These are phyloP conservation scores for Pelodytes ibericus DNA, from an alignment of 2,797 vertebrate genomes.

Conservation along the genomic window DNA sequence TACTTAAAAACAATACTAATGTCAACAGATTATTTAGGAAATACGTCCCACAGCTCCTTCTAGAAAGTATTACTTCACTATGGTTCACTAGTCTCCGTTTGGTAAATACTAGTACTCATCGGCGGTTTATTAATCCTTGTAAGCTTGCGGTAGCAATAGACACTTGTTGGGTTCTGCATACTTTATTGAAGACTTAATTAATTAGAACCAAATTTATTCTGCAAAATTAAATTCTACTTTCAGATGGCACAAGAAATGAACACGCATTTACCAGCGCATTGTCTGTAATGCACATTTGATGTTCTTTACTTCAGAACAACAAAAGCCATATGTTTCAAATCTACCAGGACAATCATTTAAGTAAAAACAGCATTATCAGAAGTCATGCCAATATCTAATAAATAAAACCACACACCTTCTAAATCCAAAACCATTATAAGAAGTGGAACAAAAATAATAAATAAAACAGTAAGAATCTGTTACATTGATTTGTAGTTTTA, in stretches of 20 bases:
- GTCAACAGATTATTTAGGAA: constrained; percentile 1
- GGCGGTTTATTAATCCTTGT: neutral
- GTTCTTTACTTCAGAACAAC: constrained; percentile 9
- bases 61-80: neutral
- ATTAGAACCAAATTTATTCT: constrained; percentile 25
- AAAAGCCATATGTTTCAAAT: constrained; percentile 39
- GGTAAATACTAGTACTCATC: neutral
- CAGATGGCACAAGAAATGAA: constrained; percentile 8
- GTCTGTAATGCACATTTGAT: constrained; percentile 14
- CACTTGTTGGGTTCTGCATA: constrained; percentile 19
- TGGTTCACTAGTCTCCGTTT: neutral
- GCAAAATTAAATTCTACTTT: constrained; percentile 3
- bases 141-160: too few species aligned
- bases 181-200: constrained; percentile 9
- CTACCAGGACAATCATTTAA: constrained; percentile 14
- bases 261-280: constrained; percentile 20
- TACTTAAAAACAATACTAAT: neutral
- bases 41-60: neutral
- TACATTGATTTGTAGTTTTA: too few species aligned
- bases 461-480: too few species aligned
- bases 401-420: neutral
- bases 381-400: constrained; percentile 12
- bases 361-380: constrained; percentile 35
- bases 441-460: too few species aligned
- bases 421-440: neutral